These are phyloP conservation scores for Drosophila bipectinata DNA, from an alignment of 1,140 invertebrate species.

Conservation along the genomic window DNA sequence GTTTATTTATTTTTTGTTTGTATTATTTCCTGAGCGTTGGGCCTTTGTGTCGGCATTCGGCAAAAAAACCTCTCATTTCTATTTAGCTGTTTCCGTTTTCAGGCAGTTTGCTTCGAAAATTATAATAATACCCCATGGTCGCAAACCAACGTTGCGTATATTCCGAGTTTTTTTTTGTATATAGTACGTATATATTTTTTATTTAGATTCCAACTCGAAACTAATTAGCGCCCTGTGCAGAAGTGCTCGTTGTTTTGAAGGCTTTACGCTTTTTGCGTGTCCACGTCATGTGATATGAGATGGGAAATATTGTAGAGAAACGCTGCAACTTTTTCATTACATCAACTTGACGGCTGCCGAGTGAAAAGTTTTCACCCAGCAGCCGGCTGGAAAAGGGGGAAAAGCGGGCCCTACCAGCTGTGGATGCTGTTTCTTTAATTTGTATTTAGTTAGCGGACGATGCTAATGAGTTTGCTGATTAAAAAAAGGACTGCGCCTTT, in stretches of 20 bases:
- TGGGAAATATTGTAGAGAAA: slow-evolving; percentile 66
- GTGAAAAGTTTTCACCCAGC: slow-evolving; percentile 51
- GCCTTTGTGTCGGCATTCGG: slow-evolving; percentile 44
- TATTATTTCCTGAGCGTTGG: slow-evolving; percentile 50
- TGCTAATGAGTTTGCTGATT: slow-evolving; percentile 73
- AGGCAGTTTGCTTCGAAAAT: slow-evolving; percentile 25
- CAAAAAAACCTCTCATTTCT: slow-evolving; percentile 22
- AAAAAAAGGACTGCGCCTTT: slow-evolving; percentile 34
- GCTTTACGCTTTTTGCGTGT: slow-evolving; percentile 18
- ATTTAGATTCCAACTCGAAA: slow-evolving; percentile 46
- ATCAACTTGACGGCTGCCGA: slow-evolving; percentile 72
- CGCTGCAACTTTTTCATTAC: slow-evolving; percentile 72
- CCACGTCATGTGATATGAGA: slow-evolving; percentile 69
- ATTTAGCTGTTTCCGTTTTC: slow-evolving; percentile 25
- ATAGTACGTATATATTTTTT: slow-evolving; percentile 3
- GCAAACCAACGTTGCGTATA: slow-evolving; percentile 59
- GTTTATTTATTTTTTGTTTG: slow-evolving; percentile 56
- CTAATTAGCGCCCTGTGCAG: slow-evolving; percentile 63
- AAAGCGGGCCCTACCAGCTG: slow-evolving; percentile 12
- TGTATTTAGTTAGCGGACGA: slow-evolving; percentile 51
- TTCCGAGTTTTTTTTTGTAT: slow-evolving; percentile 20
- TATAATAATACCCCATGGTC: slow-evolving; percentile 54
- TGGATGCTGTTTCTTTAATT: slow-evolving; percentile 53
- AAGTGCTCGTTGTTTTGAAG: slow-evolving; percentile 37
- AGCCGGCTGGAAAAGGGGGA: slow-evolving; percentile 15